Conservation (phyloP, 53 echinoderm and acorn worm genomes). For the Mesocentrotus franciscanus region DNA sequence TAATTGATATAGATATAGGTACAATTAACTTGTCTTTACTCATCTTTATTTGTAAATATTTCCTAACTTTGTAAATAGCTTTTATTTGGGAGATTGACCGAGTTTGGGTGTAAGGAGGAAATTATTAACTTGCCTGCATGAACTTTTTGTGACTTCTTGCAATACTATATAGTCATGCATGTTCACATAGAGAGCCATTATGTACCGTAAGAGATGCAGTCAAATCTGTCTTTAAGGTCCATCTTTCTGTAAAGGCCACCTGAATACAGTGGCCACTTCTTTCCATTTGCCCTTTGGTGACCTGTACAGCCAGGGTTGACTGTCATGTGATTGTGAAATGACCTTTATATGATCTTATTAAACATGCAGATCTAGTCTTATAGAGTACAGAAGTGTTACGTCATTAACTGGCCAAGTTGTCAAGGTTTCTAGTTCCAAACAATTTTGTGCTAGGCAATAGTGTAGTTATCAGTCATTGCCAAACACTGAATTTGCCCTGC, state of each 20-base stretch:
- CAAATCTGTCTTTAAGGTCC: background rate
- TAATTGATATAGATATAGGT: background rate
- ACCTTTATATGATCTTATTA: background rate
- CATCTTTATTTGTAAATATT: conserved; percentile 4
- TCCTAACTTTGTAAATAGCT: conserved; percentile 21
- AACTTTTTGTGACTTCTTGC: background rate
- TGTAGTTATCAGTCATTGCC: too few relatives aligned
- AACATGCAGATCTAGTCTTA: background rate
- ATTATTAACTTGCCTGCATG: background rate
- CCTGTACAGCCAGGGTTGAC: background rate
- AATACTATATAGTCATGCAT: background rate
- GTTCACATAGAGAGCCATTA: background rate
- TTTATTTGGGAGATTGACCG: background rate
- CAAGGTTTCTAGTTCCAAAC: too few relatives aligned
- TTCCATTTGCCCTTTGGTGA: background rate
- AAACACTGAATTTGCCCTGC: too few relatives aligned
- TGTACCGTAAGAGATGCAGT: background rate
- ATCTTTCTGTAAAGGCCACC: too few relatives aligned
- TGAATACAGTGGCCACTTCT: background rate
- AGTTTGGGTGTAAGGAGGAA: background rate
- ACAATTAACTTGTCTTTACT: background rate
- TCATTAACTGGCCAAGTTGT: too few relatives aligned
- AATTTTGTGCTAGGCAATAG: too few relatives aligned
- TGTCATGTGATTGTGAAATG: background rate
- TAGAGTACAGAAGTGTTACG: too few relatives aligned